A percentile compares a stretch with the other conserved stretches of the same genome.
These are phyloP conservation scores for Ichneumoninae sp. DNA, from an alignment of 2,888 invertebrate species.

Conservation along the genomic window DNA sequence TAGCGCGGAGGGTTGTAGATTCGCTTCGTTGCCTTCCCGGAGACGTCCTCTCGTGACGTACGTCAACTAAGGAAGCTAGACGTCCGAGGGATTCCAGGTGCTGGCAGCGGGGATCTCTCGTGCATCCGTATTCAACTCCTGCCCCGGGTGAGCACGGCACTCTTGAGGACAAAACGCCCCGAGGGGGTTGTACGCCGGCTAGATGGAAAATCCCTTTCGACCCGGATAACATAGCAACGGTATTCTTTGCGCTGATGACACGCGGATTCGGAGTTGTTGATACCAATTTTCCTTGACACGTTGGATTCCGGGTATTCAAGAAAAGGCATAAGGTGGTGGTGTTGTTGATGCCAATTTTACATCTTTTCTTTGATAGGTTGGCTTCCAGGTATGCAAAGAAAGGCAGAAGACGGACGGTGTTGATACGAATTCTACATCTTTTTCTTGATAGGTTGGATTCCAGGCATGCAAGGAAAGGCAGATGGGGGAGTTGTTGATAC, in stretches of 20 bases:
- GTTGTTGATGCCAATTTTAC: no score
- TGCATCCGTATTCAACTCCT: constrained; percentile 30
- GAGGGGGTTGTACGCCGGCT: not conserved
- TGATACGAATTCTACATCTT: no score
- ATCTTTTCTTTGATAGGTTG: no score
- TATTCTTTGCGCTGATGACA: not conserved
- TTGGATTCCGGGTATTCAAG: no score
- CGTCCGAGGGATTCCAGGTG: constrained; percentile 60
- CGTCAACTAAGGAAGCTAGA: constrained; percentile 61
- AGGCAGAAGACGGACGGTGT: no score
- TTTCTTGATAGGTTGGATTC: no score
- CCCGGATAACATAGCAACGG: not conserved
- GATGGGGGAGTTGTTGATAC: no score
- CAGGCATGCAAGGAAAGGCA: no score
- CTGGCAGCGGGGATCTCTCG: constrained; percentile 57
- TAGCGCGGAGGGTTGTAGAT: constrained; percentile 52
- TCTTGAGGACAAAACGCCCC: constrained; percentile 1
- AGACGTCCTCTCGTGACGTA: constrained; percentile 64
- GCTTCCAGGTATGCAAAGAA: no score
- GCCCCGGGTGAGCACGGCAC: not conserved
- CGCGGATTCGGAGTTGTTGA: not conserved
- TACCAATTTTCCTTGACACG: not conserved
- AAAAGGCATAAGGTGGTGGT: no score
- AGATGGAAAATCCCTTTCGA: not conserved
- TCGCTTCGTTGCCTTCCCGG: constrained; percentile 59